Evolutionary conservation across 2,888 invertebrate genomes (phyloP), one percentile per base, ranked within the genome.

Genomic region (Pantelozetes paolii): DNA sequence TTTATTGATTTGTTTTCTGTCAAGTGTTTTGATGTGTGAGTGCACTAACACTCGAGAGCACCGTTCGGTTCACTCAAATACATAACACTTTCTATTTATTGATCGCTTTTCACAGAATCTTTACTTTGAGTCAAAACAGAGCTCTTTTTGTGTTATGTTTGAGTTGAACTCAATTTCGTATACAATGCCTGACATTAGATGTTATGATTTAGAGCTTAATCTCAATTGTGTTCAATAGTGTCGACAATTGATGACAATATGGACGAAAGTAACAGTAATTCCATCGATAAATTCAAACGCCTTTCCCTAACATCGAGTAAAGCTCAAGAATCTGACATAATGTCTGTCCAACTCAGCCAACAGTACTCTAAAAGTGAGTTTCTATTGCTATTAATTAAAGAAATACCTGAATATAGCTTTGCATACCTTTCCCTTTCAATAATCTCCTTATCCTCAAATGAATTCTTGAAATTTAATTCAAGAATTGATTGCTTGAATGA

Each of bases 291-390:
- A 40, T 71, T 57, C 18, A 71, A 71, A 71, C 71, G 71, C 71
- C 77, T 77, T 40, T 77, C 77, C 0, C 20, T 77, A 48, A 71
- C 76, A 5, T 77, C 77, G 20, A 75, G 73, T 57, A 73, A 74
- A 26, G 75, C 75, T 45, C 73, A 73, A 40, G 77, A 77, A 30
- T 71, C 73, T 20, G 77, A 77, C 62, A 64, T 72, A 2, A 71
- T 75, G 30, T 76, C 77, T 32, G 57, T 71, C 13, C 75, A 75
- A 72, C 72, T 76, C 30, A 71, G 50, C 23, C 50, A 71, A 71
- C 54, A 71, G 45, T 69, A 40, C 23, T 40, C 69, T 0, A 77
- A 76, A 76, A 75, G 77, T 77, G 76, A 20, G 54, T 20, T n/a
- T n/a, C n/a, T n/a, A n/a, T n/a, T n/a, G n/a, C n/a, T n/a, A n/a